Percentiles rank a stretch among this genome's conserved stretches.
Evolutionary conservation across 2,113 vertebrate genomes (phyloP).

Genomic region (Meles meles): DNA sequence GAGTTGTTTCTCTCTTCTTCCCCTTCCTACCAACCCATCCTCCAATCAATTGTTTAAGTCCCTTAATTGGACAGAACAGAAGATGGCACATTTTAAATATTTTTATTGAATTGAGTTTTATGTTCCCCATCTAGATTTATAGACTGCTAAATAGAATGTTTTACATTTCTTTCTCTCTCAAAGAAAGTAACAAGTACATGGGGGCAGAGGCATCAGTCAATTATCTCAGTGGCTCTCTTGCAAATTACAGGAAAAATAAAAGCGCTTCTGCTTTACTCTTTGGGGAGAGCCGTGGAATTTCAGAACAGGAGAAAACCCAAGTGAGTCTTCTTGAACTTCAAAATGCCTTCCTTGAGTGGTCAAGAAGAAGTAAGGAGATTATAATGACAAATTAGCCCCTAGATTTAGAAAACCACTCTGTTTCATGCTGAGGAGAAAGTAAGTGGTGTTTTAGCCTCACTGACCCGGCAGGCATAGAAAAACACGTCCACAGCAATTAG

Average conservation of each 20-base stretch:
- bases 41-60: background rate
- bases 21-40: background rate
- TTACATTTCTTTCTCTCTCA: conserved; percentile 7
- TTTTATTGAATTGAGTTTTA: background rate
- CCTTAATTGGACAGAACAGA: background rate
- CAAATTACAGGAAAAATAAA: background rate
- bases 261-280: background rate
- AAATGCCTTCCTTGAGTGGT: background rate
- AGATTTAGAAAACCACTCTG: background rate
- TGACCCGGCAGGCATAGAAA: background rate
- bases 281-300: background rate
- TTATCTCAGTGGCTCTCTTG: background rate
- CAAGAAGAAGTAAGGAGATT: background rate
- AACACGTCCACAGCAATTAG: background rate
- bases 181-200: conserved; percentile 22
- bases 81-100: background rate
- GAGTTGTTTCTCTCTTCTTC: background rate
- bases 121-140: background rate
- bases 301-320: background rate
- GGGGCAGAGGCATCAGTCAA: background rate
- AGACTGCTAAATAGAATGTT: background rate
- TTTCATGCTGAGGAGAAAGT: background rate
- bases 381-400: background rate
- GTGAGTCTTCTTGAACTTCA: background rate
- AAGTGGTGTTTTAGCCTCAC: background rate